Evolutionary conservation across 2,113 vertebrate species (phyloP), one percentile per base, ranked within the genome.

Genomic region (Dolichallabes microphthalmus): DNA sequence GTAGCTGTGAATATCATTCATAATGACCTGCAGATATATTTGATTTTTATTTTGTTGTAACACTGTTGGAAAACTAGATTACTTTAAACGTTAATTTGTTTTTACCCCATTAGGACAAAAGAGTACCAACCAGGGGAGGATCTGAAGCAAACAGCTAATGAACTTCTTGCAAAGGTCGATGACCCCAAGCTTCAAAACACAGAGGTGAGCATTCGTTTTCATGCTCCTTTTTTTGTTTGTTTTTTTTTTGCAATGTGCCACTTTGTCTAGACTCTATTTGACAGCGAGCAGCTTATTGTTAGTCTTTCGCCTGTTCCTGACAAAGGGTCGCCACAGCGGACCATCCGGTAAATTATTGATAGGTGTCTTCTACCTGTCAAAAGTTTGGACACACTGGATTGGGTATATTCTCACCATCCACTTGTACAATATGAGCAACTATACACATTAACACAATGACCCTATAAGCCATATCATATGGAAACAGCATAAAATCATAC

Each of bases 131-230:
- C 97, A 35, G 96, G 96, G 82, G 97, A 98, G 55, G 97, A 99
- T 32, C 93, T 99, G 83, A 96, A 95, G 88, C 95, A 96, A 89
- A 96, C 95, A 0, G 98, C 98, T 88, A 98, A 94, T 89, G 96
- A 98, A 89, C 97, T 99, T 14, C 95, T 99, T n/a, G 93, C 97
- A 87, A 97, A 98, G 93, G 96, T 99, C 13, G 96, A 97, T 25
- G 98, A 99, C 90, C 98, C 98, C 1, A 99, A 99, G 86, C 91
- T 99, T 85, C 94, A 96, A 85, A 98, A 97, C 91, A 97, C 97
- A 77, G 96, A 99, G 96, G 98, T 99, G 91, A 96, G 95, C 75
- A 19, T 19, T 27, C 8, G 58, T 14, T 58, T 64, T 68, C 71
- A 11, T 86, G 4, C 32, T 88, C 39, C 32, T 52, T 15, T 4